A percentile compares a stretch with the other conserved stretches of the same genome.
Conservation (phyloP, 23 tunicate genomes). For the Trididemnum miniatum region DNA sequence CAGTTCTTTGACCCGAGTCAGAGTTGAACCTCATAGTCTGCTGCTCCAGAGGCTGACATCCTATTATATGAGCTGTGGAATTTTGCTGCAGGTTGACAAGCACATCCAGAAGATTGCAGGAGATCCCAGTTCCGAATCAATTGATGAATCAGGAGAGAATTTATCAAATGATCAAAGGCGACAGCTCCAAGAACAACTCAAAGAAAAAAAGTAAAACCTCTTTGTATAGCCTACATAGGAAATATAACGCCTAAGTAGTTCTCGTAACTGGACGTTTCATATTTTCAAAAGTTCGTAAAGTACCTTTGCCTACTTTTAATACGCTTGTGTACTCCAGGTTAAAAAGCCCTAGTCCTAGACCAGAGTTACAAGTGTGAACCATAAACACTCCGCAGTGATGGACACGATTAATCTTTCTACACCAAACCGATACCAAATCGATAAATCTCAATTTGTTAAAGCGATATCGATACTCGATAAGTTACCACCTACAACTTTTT, state of each 20-base stretch:
- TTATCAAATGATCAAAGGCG: constrained; percentile 22
- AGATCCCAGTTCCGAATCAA: neutral
- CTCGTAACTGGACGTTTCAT: neutral
- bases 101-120: constrained; percentile 4
- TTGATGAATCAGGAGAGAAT: neutral
- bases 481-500: no score
- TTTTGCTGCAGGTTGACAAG: constrained; percentile 18
- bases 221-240: no score
- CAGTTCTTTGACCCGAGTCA: no score
- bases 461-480: no score
- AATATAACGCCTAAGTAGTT: neutral
- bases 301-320: neutral
- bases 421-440: no score
- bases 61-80: no score
- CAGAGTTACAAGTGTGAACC: no score
- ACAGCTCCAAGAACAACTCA: constrained; percentile 1
- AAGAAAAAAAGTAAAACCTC: constrained; percentile 10
- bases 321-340: neutral
- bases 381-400: no score
- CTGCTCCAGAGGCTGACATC: no score
- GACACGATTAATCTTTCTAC: no score
- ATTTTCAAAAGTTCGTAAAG: neutral
- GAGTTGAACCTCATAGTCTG: no score
- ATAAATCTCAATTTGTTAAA: no score
- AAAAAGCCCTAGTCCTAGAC: neutral